Conservation (phyloP, 2,888 invertebrate species). For the Rotaria macrura region DNA sequence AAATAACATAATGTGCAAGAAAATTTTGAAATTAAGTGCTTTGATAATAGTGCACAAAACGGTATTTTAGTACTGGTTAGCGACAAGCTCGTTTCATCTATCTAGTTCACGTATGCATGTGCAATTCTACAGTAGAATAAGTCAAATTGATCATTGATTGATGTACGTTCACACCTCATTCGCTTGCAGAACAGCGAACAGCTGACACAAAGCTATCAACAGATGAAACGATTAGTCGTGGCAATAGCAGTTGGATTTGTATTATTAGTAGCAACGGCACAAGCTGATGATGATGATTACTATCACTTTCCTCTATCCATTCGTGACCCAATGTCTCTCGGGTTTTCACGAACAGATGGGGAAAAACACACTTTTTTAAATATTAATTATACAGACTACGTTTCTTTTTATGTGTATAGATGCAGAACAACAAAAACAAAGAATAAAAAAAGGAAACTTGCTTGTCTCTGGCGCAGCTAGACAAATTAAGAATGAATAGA, state of each 20-base stretch:
- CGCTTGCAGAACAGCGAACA: background rate
- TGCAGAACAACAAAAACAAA: background rate
- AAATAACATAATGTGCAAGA: too few relatives aligned
- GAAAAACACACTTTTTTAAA: background rate
- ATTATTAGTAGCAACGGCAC: background rate
- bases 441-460: background rate
- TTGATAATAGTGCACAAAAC: too few relatives aligned
- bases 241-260: background rate
- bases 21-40: too few relatives aligned
- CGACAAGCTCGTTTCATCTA: background rate
- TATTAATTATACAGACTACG: background rate
- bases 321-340: background rate
- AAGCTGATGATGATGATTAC: background rate
- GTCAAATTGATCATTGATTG: background rate
- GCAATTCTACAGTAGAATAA: background rate
- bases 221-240: background rate
- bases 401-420: background rate
- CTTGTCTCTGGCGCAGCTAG: conserved; percentile 7
- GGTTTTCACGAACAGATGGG: background rate
- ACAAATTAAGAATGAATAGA: conserved; percentile 1
- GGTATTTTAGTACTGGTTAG: background rate
- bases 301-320: background rate
- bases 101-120: background rate
- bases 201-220: background rate
- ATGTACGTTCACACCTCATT: background rate